Evolutionary conservation across 92 coral and sea anemone genomes (phyloP), one percentile per base, ranked within the genome.

Genomic region (Palythoa grandiflora): DNA sequence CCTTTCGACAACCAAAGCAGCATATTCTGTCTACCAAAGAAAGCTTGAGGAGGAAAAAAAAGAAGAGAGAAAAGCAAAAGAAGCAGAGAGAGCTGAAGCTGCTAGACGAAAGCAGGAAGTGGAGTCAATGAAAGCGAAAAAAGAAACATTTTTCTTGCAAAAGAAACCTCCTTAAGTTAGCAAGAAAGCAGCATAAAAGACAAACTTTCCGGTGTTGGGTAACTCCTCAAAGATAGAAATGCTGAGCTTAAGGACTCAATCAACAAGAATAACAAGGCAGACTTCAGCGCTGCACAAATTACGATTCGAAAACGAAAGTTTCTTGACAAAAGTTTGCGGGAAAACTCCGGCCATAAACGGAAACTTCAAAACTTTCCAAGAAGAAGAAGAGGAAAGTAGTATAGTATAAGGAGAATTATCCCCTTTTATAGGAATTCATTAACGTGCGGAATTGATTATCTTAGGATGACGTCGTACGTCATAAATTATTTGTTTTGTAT

Each of bases 101-200:
- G 84, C 89, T 16, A 77, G 78, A 66, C 75, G 79, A 21, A 84
- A 77, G 74, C 59, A 65, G 65, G 85, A 77, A 87, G 48, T 68
- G 77, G 84, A 77, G 66, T 15, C 10, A 15, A 1, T 53, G 71
- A 16, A 72, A 78, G 77, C 72, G 80, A 59, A 68, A 79, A 87
- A 85, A 71, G 53, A 44, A 19, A 70, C 6, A 75, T 75, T 63
- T 84, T 87, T 48, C 77, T 17, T 39, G 89, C 51, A 84, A 84
- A 71, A 28, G 88, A 71, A 71, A 70, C 38, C 38, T 13, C 70
- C 71, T 38, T 84, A 20, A 50, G 51, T 71, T 52, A 84, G 35
- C 16, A 54, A 48, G 88, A 84, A 72, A 84, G 5, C 51, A 37
- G 51, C 21, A 2, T 83, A 39, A 71, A 70, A 72, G 71, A 72